phyloP scores from a whole-genome alignment of 2,797 vertebrate genomes.

The Anabas testudineus region DNA sequence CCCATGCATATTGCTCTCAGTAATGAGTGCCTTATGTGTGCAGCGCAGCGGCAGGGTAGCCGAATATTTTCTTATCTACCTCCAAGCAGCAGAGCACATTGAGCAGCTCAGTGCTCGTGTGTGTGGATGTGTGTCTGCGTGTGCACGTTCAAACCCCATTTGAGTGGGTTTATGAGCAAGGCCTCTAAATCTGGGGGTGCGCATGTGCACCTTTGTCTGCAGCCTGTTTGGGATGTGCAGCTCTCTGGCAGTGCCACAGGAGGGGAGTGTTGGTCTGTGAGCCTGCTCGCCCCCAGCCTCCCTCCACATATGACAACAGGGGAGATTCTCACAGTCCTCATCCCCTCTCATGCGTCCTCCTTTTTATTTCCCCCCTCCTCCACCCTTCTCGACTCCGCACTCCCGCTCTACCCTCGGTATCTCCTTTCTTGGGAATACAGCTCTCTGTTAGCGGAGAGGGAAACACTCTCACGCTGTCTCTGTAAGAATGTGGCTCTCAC shows the following conservation, averaged over 20 bases:
- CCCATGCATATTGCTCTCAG: constrained; percentile 63
- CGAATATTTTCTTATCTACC: constrained; percentile 74
- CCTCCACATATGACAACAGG: constrained; percentile 51
- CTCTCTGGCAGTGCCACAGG: constrained; percentile 82
- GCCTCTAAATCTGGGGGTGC: constrained; percentile 9
- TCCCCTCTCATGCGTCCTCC: constrained; percentile 23
- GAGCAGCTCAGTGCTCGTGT: constrained; percentile 40
- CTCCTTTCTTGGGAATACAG: constrained; percentile 58
- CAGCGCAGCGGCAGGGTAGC: constrained; percentile 41
- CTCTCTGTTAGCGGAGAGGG: neutral
- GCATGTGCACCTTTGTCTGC: constrained; percentile 3
- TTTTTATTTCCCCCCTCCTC: neutral
- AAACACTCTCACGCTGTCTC: neutral
- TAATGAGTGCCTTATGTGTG: constrained; percentile 72
- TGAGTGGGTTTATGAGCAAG: constrained; percentile 11
- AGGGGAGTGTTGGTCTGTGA: constrained; percentile 81
- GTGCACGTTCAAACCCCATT: neutral
- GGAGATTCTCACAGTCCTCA: constrained; percentile 49
- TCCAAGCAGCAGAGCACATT: constrained; percentile 61
- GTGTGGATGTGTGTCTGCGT: neutral
- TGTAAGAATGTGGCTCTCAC: neutral
- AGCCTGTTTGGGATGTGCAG: constrained; percentile 68
- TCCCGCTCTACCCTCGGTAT: constrained; percentile 20
- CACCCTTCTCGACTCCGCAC: neutral
- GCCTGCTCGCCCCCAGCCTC: constrained; percentile 49